Percentiles rank a stretch among this genome's conserved stretches.
These are phyloP conservation scores for Pterostichus madidus DNA, from an alignment of 2,888 invertebrate species.

Conservation along the genomic window DNA sequence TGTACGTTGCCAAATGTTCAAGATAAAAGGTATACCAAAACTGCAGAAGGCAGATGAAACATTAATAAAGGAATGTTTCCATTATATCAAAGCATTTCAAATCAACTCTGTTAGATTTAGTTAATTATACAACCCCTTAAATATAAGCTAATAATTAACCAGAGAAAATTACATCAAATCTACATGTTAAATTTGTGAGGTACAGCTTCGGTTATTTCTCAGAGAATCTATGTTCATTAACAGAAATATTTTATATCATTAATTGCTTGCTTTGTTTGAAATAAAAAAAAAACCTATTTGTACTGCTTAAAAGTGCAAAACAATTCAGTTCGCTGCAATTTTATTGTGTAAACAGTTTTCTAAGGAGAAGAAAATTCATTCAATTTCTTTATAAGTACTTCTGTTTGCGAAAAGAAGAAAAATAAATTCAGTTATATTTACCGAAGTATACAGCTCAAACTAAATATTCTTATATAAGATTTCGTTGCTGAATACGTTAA, in stretches of 20 bases:
- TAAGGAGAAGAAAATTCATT: constrained; percentile 21
- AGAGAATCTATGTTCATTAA: constrained; percentile 13
- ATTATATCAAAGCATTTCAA: too few relatives aligned
- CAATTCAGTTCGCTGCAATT: constrained; percentile 6
- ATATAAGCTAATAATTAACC: neutral
- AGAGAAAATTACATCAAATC: constrained; percentile 9
- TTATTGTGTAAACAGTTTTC: constrained; percentile 22
- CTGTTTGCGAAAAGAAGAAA: neutral
- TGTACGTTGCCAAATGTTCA: neutral
- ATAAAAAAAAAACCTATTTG: constrained; percentile 18
- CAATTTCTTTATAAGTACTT: neutral
- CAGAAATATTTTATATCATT: constrained; percentile 14
- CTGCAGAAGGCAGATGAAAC: too few relatives aligned
- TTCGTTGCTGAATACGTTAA: neutral
- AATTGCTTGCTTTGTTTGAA: constrained; percentile 22
- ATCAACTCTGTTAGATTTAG: too few relatives aligned
- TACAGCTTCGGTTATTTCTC: neutral
- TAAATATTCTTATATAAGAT: constrained; percentile 4
- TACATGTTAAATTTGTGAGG: neutral
- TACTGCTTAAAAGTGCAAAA: neutral
- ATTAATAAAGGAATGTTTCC: too few relatives aligned
- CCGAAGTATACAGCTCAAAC: constrained; percentile 1
- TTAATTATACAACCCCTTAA: too few relatives aligned
- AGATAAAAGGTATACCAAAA: neutral
- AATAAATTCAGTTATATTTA: constrained; percentile 29